Evolutionary conservation across 2,888 invertebrate genomes (phyloP).

Genomic region (Drosophila lutescens): DNA sequence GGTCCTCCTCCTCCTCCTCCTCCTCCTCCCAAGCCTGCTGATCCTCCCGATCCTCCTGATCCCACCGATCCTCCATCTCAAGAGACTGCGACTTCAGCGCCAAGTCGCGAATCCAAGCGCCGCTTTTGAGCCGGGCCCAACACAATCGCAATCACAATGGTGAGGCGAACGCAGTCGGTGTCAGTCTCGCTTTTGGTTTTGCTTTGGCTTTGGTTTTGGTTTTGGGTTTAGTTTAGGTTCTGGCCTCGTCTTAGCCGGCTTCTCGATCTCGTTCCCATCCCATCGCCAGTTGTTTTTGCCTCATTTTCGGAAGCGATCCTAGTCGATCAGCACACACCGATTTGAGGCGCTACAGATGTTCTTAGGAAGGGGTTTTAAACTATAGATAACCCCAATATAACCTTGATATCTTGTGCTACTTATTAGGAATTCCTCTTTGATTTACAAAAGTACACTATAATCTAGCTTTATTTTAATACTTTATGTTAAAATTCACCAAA

Average conservation of each 20-base stretch:
- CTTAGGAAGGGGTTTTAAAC: background rate
- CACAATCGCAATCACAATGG: conserved; percentile 57
- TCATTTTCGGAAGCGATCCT: conserved; percentile 31
- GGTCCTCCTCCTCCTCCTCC: background rate
- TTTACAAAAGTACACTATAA: too few relatives aligned
- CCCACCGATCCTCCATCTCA: background rate
- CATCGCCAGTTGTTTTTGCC: conserved; percentile 27
- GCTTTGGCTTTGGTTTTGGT: background rate
- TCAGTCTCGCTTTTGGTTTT: conserved; percentile 4
- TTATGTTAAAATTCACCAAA: background rate
- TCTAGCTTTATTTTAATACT: background rate
- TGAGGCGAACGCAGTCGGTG: conserved; percentile 20
- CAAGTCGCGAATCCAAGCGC: conserved; percentile 79
- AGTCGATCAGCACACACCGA: background rate
- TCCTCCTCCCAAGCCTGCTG: background rate
- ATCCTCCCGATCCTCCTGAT: background rate
- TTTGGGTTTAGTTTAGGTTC: too few relatives aligned
- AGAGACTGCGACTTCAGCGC: conserved; percentile 55
- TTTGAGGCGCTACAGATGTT: background rate
- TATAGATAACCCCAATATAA: too few relatives aligned
- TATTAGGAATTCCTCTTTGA: too few relatives aligned
- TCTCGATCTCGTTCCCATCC: conserved; percentile 1
- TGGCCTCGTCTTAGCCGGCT: conserved; percentile 9
- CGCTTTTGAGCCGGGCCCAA: conserved; percentile 74
- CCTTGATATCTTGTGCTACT: too few relatives aligned